Base-by-base conservation (phyloP, 1,140 invertebrate genomes). In the Plutomurus gul region DNA sequence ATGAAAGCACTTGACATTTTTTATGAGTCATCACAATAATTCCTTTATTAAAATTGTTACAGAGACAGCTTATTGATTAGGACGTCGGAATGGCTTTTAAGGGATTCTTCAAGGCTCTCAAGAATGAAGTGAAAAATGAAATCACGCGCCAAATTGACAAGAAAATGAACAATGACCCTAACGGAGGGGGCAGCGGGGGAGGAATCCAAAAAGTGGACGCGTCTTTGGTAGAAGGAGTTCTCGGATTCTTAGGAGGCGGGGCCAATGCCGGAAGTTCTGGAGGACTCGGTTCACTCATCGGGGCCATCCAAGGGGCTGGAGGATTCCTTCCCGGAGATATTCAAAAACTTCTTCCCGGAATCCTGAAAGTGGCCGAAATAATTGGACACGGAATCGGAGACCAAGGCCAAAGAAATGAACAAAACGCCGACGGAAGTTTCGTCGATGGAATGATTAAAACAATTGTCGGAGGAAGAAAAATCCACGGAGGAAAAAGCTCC, bases 311-410 rank as follows among this genome's bases (percentile, higher is more conserved):
- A 70, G 47, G 65, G 6, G 40, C 39, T 8, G 82, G 80, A 11
- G 82, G 82, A 25, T 25, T 80, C 30, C 65, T 83, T 0, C 82
- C 82, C 4, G 78, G 77, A 30, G 72, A 80, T 46, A 71, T 76
- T 16, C 78, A 51, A 7, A 80, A 78, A 22, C 74, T 65, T 6
- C 20, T 83, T 0, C 80, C 80, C 7, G 80, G 78, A 3, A 83
- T 83, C 13, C 37, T 83, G 6, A 83, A 83, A 49, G 75, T 83
- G 0, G 82, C 82, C 18, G 82, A 83, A 30, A 82, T 83, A 1
- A 80, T 83, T 49, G 82, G 80, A 5, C 80, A 82, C 43, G 82
- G 79, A 56, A 78, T 83, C 76, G 82, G 82, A 20, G 82, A 83
- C 25, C 75, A 79, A 13, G 80, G 80, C n/a, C 82, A 80, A 1